Percentiles rank a stretch among this genome's conserved stretches.
These are phyloP conservation scores for Styela plicata DNA, from an alignment of 23 tunicate species.

Conservation along the genomic window DNA sequence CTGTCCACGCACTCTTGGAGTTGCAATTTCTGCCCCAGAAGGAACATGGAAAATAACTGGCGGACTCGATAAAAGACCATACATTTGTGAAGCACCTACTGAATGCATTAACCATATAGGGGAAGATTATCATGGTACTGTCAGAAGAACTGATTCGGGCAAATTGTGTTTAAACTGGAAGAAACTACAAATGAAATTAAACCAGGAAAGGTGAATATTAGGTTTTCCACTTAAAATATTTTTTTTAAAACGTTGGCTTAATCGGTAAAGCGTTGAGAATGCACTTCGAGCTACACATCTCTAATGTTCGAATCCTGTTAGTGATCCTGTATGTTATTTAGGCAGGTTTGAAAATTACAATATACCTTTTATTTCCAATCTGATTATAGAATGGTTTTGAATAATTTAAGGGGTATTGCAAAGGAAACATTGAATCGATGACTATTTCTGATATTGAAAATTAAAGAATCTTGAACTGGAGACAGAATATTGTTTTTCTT, in stretches of 20 bases:
- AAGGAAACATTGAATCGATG: no score
- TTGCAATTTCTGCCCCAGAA: slow-evolving; percentile 5
- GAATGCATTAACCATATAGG: slow-evolving; percentile 62
- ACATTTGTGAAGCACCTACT: slow-evolving; percentile 42
- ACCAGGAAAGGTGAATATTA: background rate
- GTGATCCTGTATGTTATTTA: no score
- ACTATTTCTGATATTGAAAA: no score
- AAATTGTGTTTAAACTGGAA: slow-evolving; percentile 62
- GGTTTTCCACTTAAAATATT: background rate
- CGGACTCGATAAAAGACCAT: slow-evolving; percentile 34
- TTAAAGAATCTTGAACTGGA: no score
- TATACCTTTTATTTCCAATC: no score
- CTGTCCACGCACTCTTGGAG: slow-evolving; percentile 41
- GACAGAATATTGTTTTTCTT: no score
- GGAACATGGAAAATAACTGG: slow-evolving; percentile 55
- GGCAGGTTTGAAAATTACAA: no score
- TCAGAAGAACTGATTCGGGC: slow-evolving; percentile 47
- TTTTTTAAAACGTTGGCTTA: background rate
- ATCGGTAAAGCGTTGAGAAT: no score
- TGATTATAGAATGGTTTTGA: no score
- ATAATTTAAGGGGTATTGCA: no score
- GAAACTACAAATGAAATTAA: background rate
- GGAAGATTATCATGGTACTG: slow-evolving; percentile 59
- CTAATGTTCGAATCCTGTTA: no score
- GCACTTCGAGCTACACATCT: no score